These are phyloP conservation scores for Salvelinus alpinus DNA, from an alignment of 2,113 vertebrate species.

Conservation along the genomic window DNA sequence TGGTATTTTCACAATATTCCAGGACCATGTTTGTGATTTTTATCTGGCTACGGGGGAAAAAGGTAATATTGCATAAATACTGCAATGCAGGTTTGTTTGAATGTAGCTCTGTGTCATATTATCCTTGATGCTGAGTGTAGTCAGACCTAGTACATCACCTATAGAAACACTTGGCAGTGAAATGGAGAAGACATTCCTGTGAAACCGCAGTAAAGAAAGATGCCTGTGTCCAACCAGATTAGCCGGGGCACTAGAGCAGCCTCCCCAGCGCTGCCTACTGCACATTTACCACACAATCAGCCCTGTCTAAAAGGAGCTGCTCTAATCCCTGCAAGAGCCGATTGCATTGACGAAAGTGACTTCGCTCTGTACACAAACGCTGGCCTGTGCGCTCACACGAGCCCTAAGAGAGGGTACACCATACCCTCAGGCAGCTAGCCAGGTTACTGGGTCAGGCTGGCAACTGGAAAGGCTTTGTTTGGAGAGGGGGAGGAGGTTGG, in stretches of 20 bases:
- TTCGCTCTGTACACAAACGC: slow-evolving; percentile 61
- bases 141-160: slow-evolving; percentile 27
- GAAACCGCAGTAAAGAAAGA: slow-evolving; percentile 43
- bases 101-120: slow-evolving; percentile 16
- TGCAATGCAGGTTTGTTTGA: neutral
- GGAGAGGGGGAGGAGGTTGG: slow-evolving; percentile 47
- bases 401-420: slow-evolving; percentile 58
- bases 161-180: slow-evolving; percentile 34
- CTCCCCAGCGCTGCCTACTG: slow-evolving; percentile 41
- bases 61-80: too few relatives aligned
- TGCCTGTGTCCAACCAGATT: slow-evolving; percentile 64
- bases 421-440: slow-evolving; percentile 67
- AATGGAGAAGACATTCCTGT: slow-evolving; percentile 49
- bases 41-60: too few relatives aligned
- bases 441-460: slow-evolving; percentile 77
- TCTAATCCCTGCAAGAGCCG: slow-evolving; percentile 67
- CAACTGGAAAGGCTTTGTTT: slow-evolving; percentile 75
- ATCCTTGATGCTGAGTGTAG: neutral
- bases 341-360: slow-evolving; percentile 67
- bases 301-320: slow-evolving; percentile 63
- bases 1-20: neutral
- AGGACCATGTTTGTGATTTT: neutral
- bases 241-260: slow-evolving; percentile 48
- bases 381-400: slow-evolving; percentile 49
- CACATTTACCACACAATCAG: slow-evolving; percentile 60